A percentile compares a stretch with the other conserved stretches of the same genome.
Conservation (phyloP, 2,797 vertebrate genomes). For the Morelia viridis region DNA sequence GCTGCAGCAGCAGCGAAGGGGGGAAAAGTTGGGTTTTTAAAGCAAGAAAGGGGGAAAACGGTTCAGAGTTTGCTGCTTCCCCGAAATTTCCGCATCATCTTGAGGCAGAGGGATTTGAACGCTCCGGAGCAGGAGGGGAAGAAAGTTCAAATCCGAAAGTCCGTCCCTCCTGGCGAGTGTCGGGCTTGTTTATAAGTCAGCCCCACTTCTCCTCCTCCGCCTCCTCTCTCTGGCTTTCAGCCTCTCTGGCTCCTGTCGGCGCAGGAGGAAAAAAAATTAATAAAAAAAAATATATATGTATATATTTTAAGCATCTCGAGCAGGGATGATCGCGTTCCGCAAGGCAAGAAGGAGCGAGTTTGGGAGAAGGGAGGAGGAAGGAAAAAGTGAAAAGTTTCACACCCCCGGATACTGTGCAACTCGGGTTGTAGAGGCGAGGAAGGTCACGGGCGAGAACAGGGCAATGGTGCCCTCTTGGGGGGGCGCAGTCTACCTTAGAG, state of each 20-base stretch:
- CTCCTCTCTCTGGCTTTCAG: not conserved
- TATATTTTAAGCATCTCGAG: not conserved
- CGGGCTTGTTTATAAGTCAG: not conserved
- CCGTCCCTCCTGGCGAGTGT: not conserved
- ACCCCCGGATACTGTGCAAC: not conserved
- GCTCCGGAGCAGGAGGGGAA: too few species aligned
- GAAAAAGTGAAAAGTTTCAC: not conserved
- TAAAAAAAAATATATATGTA: not conserved
- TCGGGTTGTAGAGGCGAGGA: not conserved
- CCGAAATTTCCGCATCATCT: not conserved
- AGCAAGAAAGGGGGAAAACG: not conserved
- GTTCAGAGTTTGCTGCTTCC: too few species aligned
- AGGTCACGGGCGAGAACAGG: too few species aligned
- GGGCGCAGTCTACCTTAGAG: not conserved
- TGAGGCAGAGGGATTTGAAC: not conserved
- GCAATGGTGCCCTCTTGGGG: not conserved
- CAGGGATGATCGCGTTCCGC: not conserved
- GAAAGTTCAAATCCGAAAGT: too few species aligned
- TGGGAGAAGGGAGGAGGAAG: not conserved
- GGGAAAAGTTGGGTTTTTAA: not conserved
- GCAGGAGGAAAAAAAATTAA: not conserved
- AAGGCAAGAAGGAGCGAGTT: slow-evolving; percentile 11
- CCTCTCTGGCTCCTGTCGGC: not conserved
- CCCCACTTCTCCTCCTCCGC: not conserved
- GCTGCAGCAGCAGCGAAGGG: not conserved